Evolutionary conservation across 2,797 vertebrate species (phyloP).

Genomic region (Halcyon badia): DNA sequence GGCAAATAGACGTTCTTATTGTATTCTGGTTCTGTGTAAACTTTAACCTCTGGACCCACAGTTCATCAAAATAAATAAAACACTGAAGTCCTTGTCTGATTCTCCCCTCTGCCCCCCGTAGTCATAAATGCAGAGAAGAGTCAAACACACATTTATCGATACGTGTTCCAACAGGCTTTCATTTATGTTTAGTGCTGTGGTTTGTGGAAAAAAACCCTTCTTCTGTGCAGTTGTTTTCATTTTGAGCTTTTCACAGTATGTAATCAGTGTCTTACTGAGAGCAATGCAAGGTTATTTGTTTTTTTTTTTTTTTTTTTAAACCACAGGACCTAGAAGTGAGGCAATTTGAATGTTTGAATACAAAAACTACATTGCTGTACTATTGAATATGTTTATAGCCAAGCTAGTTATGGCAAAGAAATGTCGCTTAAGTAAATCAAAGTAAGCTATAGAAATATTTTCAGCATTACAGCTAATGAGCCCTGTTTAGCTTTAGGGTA

Average conservation of each 20-base stretch:
- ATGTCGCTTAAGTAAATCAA: background rate
- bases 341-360: constrained; percentile 46
- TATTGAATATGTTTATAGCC: background rate
- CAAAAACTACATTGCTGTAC: background rate
- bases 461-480: background rate
- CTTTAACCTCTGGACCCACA: constrained; percentile 32
- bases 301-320: background rate
- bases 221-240: constrained; percentile 59
- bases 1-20: constrained; percentile 45
- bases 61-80: constrained; percentile 45
- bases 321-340: background rate
- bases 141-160: constrained; percentile 58
- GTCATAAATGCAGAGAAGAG: constrained; percentile 25
- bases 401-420: background rate
- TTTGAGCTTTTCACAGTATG: constrained; percentile 64
- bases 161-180: constrained; percentile 52
- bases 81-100: constrained; percentile 63
- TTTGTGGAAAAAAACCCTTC: constrained; percentile 3
- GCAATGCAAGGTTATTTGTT: background rate
- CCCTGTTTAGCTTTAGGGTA: background rate
- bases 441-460: background rate
- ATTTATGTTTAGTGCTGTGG: constrained; percentile 35
- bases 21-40: constrained; percentile 22
- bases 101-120: background rate
- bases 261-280: constrained; percentile 54